Conservation (phyloP, 2,797 vertebrate genomes). For the Rhinogobio ventralis region DNA sequence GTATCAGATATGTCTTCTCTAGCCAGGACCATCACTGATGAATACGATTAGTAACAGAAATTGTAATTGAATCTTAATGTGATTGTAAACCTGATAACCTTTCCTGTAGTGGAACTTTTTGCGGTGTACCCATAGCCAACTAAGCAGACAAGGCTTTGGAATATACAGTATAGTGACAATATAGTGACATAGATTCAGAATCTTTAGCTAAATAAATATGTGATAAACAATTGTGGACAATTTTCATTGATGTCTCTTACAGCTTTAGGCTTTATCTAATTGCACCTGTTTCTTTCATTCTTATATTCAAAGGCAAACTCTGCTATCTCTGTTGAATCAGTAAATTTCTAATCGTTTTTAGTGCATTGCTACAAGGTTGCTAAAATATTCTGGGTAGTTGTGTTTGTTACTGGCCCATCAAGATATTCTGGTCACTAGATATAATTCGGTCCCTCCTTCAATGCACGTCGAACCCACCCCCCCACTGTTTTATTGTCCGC, state of each 20-base stretch:
- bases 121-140: background rate
- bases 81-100: constrained; percentile 17
- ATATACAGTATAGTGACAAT: background rate
- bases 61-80: constrained; percentile 14
- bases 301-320: background rate
- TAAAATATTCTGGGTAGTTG: background rate
- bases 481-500: background rate
- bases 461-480: background rate
- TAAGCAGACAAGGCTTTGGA: background rate
- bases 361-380: background rate
- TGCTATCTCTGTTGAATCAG: background rate
- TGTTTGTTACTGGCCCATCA: background rate
- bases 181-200: background rate
- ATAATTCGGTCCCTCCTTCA: background rate
- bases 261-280: background rate
- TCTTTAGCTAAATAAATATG: background rate
- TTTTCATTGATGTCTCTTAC: background rate
- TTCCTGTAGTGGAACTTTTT: background rate
- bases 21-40: background rate
- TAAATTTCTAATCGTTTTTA: background rate
- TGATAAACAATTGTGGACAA: background rate
- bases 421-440: background rate
- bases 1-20: constrained; percentile 1
- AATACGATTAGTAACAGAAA: constrained; percentile 19
- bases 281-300: background rate